Evolutionary conservation across 2,797 vertebrate species (phyloP), one percentile per base, ranked within the genome.

Genomic region (Acanthornis magna): DNA sequence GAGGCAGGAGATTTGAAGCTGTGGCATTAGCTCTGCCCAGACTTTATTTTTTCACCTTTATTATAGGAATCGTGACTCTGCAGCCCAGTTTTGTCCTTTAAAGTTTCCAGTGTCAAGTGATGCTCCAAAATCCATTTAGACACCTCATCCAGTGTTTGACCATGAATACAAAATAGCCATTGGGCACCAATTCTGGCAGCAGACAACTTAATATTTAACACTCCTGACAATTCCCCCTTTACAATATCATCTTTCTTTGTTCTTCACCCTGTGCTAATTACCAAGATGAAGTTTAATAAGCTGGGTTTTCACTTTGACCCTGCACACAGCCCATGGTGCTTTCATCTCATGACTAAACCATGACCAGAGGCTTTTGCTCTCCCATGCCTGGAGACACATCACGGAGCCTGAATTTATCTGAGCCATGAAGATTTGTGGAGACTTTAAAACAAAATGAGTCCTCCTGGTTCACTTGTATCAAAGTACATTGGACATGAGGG

Each of bases 151-250:
- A 54, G 5, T 65, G 53, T 38, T 65, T 14, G 36, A 58, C 48
- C 36, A 63, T 21, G 40, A 85, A 65, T 76, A 73, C 30, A 60
- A 76, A 83, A 57, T 32, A 51, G 45, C 21, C 57, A 16, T 27
- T 29, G n/a, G 29, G 36, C 83, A 45, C 26, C 48, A 73, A 29
- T 45, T 76, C 65, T 40, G 26, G n/a, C 72, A 89, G 72, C 29
- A 80, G n/a, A 91, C 10, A n/a, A 82, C 88, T 94, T 79, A 85
- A 51, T 66, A 70, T 76, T 78, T 68, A 91, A 89, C 40, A 79
- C 7, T 5, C 18, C 25, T 77, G 58, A 76, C 48, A 83, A 82
- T 62, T 76, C 10, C 42, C 51, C 20, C 36, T 70, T 83, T 51
- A 55, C 30, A 85, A 34, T 40, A 80, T 11, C 0, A 3, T n/a